Evolutionary conservation across 1,140 invertebrate species (phyloP).

Genomic region (Drosophila kikkawai): DNA sequence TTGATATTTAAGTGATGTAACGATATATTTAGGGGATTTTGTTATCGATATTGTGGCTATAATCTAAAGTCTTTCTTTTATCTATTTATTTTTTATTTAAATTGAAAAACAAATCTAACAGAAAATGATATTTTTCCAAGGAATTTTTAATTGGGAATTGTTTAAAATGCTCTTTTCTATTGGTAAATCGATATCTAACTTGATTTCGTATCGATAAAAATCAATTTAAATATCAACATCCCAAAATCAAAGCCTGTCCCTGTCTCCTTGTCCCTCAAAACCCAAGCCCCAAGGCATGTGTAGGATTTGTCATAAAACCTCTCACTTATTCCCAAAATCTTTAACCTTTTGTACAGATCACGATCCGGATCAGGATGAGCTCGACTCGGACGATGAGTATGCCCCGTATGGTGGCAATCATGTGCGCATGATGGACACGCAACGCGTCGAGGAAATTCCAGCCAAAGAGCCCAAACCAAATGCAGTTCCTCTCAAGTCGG

Average conservation of each 20-base stretch:
- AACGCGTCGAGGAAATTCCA: conserved; percentile 94
- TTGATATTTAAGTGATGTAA: conserved; percentile 11
- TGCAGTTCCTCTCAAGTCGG: conserved; percentile 95
- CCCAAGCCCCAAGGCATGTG: not conserved
- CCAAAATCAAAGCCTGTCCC: conserved; percentile 1
- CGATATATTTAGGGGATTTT: not conserved
- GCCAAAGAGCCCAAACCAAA: conserved; percentile 95
- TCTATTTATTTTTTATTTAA: too few relatives aligned
- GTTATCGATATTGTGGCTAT: not conserved
- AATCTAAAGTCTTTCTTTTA: too few relatives aligned
- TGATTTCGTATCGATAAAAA: not conserved
- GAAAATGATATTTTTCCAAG: not conserved
- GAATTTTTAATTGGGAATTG: too few relatives aligned
- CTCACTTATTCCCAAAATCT: not conserved
- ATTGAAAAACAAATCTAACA: not conserved
- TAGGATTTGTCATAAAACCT: too few relatives aligned
- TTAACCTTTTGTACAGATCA: conserved; percentile 61
- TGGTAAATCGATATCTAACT: not conserved
- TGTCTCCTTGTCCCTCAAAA: not conserved
- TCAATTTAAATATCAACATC: not conserved
- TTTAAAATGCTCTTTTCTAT: too few relatives aligned
- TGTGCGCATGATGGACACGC: conserved; percentile 90
- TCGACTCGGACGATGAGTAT: conserved; percentile 86
- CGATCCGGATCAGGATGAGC: conserved; percentile 86
- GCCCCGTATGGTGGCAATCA: conserved; percentile 85